Base-by-base conservation (phyloP, 2,113 vertebrate species). In the Oryctolagus cuniculus region DNA sequence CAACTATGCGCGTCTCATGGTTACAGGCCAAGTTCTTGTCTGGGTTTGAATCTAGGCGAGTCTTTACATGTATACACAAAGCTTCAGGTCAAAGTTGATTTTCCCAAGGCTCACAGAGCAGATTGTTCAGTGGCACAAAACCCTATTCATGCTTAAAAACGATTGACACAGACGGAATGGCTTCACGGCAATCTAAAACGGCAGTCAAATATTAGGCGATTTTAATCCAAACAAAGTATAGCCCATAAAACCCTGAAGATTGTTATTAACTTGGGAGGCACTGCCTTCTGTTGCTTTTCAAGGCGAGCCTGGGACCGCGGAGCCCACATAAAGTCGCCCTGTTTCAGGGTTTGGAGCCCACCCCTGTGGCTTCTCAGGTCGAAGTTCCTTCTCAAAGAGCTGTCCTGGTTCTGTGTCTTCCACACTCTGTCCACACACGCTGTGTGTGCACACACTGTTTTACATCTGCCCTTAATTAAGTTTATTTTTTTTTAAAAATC, bases 1-100 rank as follows among this genome's bases (percentile, higher is more conserved):
- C 63, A 75, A 36, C 75, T 53, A 4, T 73, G 75, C 55, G 87
- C 24, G 75, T 91, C 70, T 92, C 75, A 38, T 49, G 63, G 51
- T 80, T 89, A 89, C 72, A 87, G 82, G 91, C 91, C 93, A 95
- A 81, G 31, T 87, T 87, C 85, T 53, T 87, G 89, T 88, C 67
- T 93, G 87, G 36, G n/a, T 89, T 95, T 63, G 70, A 88, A 89
- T 64, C 87, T 87, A 70, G 75, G 89, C 72, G 3, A 87, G 96
- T 87, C 36, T 51, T 91, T 72, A 92, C 94, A 90, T 87, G 92
- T 53, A 66, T 79, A 70, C 36, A 7, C 16, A 80, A 78, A 87
- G 80, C 75, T 90, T 90, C 49, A 61, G 90, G 87, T 55, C 79
- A 94, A 96, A 69, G 55, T 72, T 92, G 85, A 83, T 86, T 92